These are phyloP conservation scores for Electrophaes corylata DNA, from an alignment of 2,888 invertebrate species.

Conservation along the genomic window DNA sequence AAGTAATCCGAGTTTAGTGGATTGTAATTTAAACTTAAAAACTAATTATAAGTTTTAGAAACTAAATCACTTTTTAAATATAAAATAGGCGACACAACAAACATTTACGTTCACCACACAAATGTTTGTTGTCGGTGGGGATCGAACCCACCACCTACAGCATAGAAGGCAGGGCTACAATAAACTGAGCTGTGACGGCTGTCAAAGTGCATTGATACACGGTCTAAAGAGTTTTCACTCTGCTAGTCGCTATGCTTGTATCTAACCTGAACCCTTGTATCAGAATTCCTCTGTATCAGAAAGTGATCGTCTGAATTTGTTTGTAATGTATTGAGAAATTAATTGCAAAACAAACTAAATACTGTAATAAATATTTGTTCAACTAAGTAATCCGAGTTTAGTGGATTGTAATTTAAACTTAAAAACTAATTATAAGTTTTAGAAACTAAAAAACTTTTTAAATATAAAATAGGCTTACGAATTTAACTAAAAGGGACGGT, in stretches of 20 bases:
- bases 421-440: not conserved
- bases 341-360: not conserved
- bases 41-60: not conserved
- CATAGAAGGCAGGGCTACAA: no score
- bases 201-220: no score
- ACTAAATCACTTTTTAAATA: not conserved
- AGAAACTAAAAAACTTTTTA: not conserved
- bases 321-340: not conserved
- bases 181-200: no score
- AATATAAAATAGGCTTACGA: no score
- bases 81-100: no score
- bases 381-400: not conserved
- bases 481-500: no score
- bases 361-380: not conserved
- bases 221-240: no score
- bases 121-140: no score
- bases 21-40: not conserved
- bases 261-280: not conserved
- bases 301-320: constrained; percentile 1
- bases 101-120: no score
- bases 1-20: not conserved
- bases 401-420: not conserved
- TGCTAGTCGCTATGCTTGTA: not conserved
- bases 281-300: not conserved
- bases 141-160: no score